Percentiles rank a stretch among this genome's conserved stretches.
Conservation (phyloP, 1,140 invertebrate genomes). For the Drosophila burlai region DNA sequence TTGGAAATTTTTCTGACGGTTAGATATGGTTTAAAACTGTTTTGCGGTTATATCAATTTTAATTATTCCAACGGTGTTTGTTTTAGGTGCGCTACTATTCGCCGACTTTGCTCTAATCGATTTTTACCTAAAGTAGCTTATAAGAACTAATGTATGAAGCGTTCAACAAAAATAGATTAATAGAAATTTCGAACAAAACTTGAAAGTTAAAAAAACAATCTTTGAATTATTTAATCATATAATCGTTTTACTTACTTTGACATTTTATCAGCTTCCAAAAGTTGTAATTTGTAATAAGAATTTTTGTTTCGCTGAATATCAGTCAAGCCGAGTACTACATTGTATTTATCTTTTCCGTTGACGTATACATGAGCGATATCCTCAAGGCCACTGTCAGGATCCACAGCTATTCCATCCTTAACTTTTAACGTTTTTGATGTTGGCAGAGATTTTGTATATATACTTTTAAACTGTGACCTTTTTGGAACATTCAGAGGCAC, state of each 20-base stretch:
- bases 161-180: no score
- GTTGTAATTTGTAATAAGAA: constrained; percentile 97
- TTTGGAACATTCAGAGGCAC: constrained; percentile 87
- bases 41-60: no score
- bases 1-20: no score
- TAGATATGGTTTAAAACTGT: no score
- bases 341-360: constrained; percentile 89
- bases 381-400: constrained; percentile 94
- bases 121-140: no score
- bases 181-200: no score
- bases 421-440: constrained; percentile 91
- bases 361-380: constrained; percentile 93
- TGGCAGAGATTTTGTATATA: constrained; percentile 88
- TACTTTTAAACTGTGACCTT: constrained; percentile 88
- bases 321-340: constrained; percentile 92
- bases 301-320: constrained; percentile 95
- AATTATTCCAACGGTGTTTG: no score
- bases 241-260: constrained; percentile 86
- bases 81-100: no score
- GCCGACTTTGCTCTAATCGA: no score
- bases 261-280: constrained; percentile 91
- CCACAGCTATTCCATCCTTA: constrained; percentile 95
- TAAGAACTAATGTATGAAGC: no score
- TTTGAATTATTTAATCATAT: neutral
- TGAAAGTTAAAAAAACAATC: neutral